Conservation (phyloP, 35 echinoderm and acorn worm genomes). For the Ophioderma brevispina region DNA sequence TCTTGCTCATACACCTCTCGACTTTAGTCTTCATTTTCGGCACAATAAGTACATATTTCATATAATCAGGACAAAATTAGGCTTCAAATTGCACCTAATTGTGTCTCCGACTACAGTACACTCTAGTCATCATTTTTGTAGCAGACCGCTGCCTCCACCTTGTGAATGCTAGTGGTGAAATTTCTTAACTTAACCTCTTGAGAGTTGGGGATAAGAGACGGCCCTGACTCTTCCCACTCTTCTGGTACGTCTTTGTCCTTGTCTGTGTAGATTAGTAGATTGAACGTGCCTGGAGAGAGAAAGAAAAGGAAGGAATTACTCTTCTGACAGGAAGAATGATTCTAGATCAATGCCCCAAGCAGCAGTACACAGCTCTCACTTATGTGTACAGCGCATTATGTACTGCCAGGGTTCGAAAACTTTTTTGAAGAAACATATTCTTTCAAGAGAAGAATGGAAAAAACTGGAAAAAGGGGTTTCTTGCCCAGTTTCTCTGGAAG, state of each 20-base stretch:
- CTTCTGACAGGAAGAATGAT: no score
- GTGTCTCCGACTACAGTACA: not conserved
- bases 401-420: no score
- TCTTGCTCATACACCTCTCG: not conserved
- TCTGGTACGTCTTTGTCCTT: slow-evolving; percentile 76
- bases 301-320: no score
- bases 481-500: no score
- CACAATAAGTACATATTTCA: not conserved
- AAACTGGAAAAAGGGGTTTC: no score
- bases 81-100: not conserved
- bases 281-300: slow-evolving; percentile 74
- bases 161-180: slow-evolving; percentile 96
- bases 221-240: slow-evolving; percentile 88
- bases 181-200: slow-evolving; percentile 88
- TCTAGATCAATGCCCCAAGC: no score
- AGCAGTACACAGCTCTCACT: no score
- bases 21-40: not conserved
- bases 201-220: slow-evolving; percentile 75
- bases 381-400: no score
- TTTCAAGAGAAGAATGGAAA: no score
- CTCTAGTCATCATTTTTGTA: slow-evolving; percentile 58
- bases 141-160: slow-evolving; percentile 83
- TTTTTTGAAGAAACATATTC: no score
- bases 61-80: not conserved
- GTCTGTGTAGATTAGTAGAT: slow-evolving; percentile 96